These are phyloP conservation scores for Parelbella ahira DNA, from an alignment of 2,888 invertebrate genomes.

Conservation along the genomic window DNA sequence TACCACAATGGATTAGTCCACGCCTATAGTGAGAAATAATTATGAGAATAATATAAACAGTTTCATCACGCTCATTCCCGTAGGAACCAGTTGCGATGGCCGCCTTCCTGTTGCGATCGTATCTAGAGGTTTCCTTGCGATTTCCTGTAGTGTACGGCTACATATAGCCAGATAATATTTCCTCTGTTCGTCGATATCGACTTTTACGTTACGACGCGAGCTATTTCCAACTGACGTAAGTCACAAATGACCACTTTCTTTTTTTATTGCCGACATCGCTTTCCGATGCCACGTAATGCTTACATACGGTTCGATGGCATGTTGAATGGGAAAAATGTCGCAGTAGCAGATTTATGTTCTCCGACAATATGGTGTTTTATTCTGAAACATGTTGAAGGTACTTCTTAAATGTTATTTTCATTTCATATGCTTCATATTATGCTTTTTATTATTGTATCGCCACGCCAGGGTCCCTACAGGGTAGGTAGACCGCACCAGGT, in stretches of 20 bases:
- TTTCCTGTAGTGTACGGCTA: conserved; percentile 23
- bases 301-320: conserved; percentile 13
- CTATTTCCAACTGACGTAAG: conserved; percentile 19
- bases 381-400: too few relatives aligned
- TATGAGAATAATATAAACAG: too few relatives aligned
- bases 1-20: too few relatives aligned
- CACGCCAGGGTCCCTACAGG: too few relatives aligned
- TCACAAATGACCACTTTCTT: conserved; percentile 24
- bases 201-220: conserved; percentile 19
- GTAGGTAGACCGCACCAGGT: too few relatives aligned
- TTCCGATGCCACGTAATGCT: conserved; percentile 22
- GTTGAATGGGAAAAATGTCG: conserved; percentile 13
- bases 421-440: too few relatives aligned
- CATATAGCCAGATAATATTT: conserved; percentile 16
- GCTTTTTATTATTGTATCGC: too few relatives aligned
- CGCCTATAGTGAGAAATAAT: too few relatives aligned
- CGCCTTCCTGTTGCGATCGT: conserved; percentile 9
- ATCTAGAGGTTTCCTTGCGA: conserved; percentile 6
- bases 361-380: too few relatives aligned
- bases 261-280: conserved; percentile 23
- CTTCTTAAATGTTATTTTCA: too few relatives aligned
- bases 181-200: conserved; percentile 6
- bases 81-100: conserved; percentile 2
- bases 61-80: background rate
- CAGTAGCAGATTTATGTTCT: too few relatives aligned